Evolutionary conservation across 2,797 vertebrate genomes (phyloP), one percentile per base, ranked within the genome.

Genomic region (Esox masquinongy): DNA sequence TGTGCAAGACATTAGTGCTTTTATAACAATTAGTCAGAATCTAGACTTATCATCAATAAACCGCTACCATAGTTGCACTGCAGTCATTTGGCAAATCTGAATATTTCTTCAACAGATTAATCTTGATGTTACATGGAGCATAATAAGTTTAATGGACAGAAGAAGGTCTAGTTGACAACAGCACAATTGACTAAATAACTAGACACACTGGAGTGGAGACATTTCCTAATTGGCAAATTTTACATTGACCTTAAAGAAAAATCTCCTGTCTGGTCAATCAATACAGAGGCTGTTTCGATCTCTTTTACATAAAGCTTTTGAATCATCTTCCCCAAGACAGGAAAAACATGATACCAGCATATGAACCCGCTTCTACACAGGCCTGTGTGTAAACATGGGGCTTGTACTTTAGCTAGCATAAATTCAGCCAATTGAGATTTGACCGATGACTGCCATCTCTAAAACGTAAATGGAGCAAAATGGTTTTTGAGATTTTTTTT

Each of bases 11-110:
- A 73, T 3, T n/a, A 67, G 4, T 49, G 36, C 22, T 36, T 29
- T 63, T 4, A 9, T 22, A 26, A n/a, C 50, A 53, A n/a, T 71
- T 73, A 36, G 3, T 59, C n/a, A 12, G 3, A 61, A 26, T 24
- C 11, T 22, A n/a, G 53, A 19, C 19, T 24, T 29, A 67, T 67
- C 29, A 66, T 29, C 17, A 5, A 29, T 67, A 67, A 34, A 31
- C 64, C 64, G 36, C 67, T 68, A 49, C n/a, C 47, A 22, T 69
- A 69, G 39, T 69, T 8, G 14, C 24, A 71, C 49, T 5, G 49
- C 47, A n/a, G 49, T 71, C 29, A 7, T 70, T 50, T 56, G 49
- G 68, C 68, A 70, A 70, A 70, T 47, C 43, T 16, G 68, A 70
- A 47, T 49, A 11, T 43, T 61, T 61, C 22, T 24, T 61, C 7